phyloP scores from a whole-genome alignment of 2,888 invertebrate species.

The Hyalella azteca region DNA sequence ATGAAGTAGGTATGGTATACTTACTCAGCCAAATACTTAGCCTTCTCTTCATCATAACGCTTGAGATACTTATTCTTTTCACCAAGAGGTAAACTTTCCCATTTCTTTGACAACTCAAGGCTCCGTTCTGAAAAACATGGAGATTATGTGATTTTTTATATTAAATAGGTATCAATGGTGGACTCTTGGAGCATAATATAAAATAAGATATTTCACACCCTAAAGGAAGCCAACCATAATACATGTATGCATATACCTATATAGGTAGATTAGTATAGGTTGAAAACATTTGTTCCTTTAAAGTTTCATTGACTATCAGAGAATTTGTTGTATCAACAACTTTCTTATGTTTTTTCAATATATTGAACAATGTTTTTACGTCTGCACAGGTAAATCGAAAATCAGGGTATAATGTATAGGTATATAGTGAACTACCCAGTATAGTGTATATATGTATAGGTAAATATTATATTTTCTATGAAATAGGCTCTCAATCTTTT shows the following conservation, averaged over 20 bases:
- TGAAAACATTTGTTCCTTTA: background rate
- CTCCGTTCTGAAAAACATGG: background rate
- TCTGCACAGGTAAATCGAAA: too few species aligned
- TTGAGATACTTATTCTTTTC: background rate
- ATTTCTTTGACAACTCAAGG: background rate
- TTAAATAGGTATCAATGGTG: background rate
- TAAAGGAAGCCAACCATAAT: background rate
- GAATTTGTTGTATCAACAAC: too few species aligned
- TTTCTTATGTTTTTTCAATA: too few species aligned
- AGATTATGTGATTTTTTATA: background rate
- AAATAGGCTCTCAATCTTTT: too few species aligned
- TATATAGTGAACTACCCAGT: too few species aligned
- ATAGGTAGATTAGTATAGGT: background rate
- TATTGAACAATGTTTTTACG: too few species aligned
- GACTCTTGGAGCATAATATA: background rate
- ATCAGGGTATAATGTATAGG: too few species aligned
- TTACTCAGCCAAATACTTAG: background rate
- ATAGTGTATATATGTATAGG: too few species aligned
- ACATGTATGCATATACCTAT: background rate
- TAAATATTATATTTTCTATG: too few species aligned
- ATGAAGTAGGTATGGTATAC: background rate
- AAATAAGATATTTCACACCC: background rate
- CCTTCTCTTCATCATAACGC: background rate
- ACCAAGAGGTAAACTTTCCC: background rate
- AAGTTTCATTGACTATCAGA: too few species aligned